Evolutionary conservation across 64 coral and sea anemone species (phyloP).

Genomic region (Exaiptasia diaphana): DNA sequence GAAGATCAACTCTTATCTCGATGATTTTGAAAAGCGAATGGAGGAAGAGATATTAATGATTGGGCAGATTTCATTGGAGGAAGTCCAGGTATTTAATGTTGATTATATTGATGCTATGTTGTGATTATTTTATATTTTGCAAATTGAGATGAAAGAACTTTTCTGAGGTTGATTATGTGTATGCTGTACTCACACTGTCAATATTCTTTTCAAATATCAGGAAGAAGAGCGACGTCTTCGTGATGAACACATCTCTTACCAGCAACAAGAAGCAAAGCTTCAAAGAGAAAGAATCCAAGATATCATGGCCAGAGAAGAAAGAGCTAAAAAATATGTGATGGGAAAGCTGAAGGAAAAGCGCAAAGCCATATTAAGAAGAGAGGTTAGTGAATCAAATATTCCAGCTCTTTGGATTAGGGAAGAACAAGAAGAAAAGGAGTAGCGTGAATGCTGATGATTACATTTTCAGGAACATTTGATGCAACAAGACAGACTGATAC

Average conservation of each 20-base stretch:
- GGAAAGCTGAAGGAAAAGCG: slow-evolving; percentile 71
- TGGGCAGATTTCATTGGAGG: slow-evolving; percentile 92
- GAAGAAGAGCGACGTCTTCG: slow-evolving; percentile 85
- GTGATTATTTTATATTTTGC: no score
- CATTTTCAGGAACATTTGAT: slow-evolving; percentile 89
- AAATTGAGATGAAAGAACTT: no score
- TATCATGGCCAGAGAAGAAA: slow-evolving; percentile 78
- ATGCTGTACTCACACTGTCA: no score
- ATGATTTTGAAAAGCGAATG: slow-evolving; percentile 91
- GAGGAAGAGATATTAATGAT: slow-evolving; percentile 96
- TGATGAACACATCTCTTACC: slow-evolving; percentile 89
- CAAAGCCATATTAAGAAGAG: slow-evolving; percentile 69
- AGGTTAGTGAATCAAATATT: slow-evolving; percentile 64
- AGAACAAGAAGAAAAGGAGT: not conserved
- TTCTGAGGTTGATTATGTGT: no score
- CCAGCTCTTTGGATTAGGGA: not conserved
- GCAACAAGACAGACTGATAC: slow-evolving; percentile 88
- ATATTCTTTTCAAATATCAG: no score
- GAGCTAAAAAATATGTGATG: slow-evolving; percentile 79
- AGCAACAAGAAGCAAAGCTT: slow-evolving; percentile 78
- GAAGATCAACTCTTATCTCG: slow-evolving; percentile 70
- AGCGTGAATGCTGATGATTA: not conserved
- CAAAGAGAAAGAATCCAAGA: slow-evolving; percentile 81
- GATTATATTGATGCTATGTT: not conserved
- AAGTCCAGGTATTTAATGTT: slow-evolving; percentile 72